A percentile compares a stretch with the other conserved stretches of the same genome.
phyloP scores from a whole-genome alignment of 2,888 invertebrate genomes.

The Hypomecis punctinalis region DNA sequence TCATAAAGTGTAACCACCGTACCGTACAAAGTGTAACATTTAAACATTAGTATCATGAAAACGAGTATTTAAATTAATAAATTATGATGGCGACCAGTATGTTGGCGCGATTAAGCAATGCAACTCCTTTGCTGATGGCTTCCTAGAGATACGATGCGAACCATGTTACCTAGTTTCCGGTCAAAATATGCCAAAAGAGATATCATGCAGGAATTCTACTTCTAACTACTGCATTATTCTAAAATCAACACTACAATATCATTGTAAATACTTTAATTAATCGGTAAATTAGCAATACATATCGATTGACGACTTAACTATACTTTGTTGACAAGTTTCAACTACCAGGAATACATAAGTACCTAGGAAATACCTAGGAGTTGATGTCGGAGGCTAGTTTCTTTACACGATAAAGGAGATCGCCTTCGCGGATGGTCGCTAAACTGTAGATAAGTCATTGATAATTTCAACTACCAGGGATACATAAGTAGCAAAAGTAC shows the following conservation, averaged over 20 bases:
- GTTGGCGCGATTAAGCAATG: too few species aligned
- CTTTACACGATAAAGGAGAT: constrained; percentile 98
- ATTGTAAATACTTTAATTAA: constrained; percentile 39
- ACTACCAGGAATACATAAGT: constrained; percentile 22
- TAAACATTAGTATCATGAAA: too few species aligned
- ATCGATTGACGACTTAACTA: constrained; percentile 48
- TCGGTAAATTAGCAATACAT: constrained; percentile 22
- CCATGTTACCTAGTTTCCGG: too few species aligned
- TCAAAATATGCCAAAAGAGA: background rate
- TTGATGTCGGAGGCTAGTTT: constrained; percentile 99
- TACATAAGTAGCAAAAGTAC: constrained; percentile 50
- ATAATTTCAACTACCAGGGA: too few species aligned
- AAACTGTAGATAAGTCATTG: too few species aligned
- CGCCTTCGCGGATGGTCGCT: constrained; percentile 98
- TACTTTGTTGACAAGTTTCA: constrained; percentile 93
- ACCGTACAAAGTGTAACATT: too few species aligned
- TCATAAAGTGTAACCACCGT: too few species aligned
- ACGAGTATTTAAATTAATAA: too few species aligned
- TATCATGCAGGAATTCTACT: background rate
- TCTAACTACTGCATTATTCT: constrained; percentile 4
- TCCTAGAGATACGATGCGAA: too few species aligned
- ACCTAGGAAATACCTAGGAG: constrained; percentile 85
- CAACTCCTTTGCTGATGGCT: too few species aligned
- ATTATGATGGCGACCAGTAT: too few species aligned
- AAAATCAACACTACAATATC: constrained; percentile 22